A percentile compares a stretch with the other conserved stretches of the same genome.
Conservation (phyloP, 2,113 vertebrate species). For the Todiramphus chloris region DNA sequence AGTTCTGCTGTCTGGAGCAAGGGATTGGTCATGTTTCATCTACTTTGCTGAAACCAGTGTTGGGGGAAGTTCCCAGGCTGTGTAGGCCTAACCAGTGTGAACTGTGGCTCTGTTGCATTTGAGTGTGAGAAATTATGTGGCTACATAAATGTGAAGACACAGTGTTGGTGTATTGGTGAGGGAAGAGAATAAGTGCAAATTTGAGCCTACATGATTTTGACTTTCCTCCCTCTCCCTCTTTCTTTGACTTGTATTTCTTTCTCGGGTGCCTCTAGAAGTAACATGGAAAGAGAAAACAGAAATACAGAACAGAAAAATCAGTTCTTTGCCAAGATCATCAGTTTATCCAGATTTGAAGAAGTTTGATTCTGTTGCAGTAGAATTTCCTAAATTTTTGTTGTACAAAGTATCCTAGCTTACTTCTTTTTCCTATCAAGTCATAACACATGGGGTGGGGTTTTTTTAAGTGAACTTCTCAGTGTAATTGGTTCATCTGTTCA, state of each 20-base stretch:
- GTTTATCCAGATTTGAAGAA: background rate
- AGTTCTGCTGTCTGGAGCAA: background rate
- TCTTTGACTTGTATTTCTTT: background rate
- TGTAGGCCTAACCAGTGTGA: background rate
- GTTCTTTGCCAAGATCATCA: background rate
- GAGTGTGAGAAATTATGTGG: background rate
- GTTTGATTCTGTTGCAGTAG: background rate
- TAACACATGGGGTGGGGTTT: background rate
- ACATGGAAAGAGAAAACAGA: background rate
- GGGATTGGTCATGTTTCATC: rapidly evolving
- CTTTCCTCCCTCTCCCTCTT: background rate
- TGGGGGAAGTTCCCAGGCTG: background rate
- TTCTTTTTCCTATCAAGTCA: background rate
- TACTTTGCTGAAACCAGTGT: rapidly evolving
- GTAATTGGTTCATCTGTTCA: background rate
- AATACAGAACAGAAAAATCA: too few relatives aligned
- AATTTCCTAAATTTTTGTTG: background rate
- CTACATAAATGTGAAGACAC: too few relatives aligned
- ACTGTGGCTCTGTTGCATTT: background rate
- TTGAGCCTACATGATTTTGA: rapidly evolving
- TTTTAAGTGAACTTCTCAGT: background rate
- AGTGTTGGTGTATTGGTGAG: rapidly evolving
- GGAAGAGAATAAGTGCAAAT: background rate
- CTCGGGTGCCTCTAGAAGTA: background rate
- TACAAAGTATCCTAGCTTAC: background rate